Evolutionary conservation across 2,797 vertebrate species (phyloP), one percentile per base, ranked within the genome.

Genomic region (Eleutherodactylus coqui): DNA sequence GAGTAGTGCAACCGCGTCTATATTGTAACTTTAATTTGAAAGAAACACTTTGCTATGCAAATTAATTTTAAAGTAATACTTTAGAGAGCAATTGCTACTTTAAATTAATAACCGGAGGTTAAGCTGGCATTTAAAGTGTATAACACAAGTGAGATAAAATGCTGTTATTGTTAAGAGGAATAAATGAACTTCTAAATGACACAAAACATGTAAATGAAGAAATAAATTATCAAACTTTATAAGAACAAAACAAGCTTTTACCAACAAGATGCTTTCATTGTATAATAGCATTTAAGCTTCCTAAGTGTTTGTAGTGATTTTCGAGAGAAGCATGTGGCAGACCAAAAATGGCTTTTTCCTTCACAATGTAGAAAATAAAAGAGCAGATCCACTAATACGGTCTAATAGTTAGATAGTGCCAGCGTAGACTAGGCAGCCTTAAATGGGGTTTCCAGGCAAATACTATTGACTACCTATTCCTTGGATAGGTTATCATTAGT

Each of bases 21-120:
- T 51, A 79, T 75, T 79, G 81, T 83, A 87, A 87, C 75, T 79
- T 83, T 79, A 58, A 83, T 87, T 79, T 87, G 53, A 41, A 79
- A 62, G 75, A 79, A 87, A 79, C 75, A 75, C 75, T 87, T 87
- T 75, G 64, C 82, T 75, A 73, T 84, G 81, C 75, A 87, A 87
- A 87, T 87, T 83, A 79, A 79, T 87, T 84, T 87, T 79, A 62
- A 79, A 62, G 86, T 49, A 84, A 87, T 84, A 84, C 86, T 83
- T 87, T 64, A 83, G 86, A 83, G 85, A 87, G 81, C 75, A 62
- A 87, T 87, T 79, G 86, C 75, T 79, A 67, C 53, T 81, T 82
- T 87, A 87, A 87, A 87, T 87, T 79, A 86, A 86, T 86, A 87
- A 87, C 75, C 81, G 47, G 75, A 84, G 82, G 86, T 87, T 84